Conservation (phyloP, 2,888 invertebrate genomes). For the Oscheius sp. region DNA sequence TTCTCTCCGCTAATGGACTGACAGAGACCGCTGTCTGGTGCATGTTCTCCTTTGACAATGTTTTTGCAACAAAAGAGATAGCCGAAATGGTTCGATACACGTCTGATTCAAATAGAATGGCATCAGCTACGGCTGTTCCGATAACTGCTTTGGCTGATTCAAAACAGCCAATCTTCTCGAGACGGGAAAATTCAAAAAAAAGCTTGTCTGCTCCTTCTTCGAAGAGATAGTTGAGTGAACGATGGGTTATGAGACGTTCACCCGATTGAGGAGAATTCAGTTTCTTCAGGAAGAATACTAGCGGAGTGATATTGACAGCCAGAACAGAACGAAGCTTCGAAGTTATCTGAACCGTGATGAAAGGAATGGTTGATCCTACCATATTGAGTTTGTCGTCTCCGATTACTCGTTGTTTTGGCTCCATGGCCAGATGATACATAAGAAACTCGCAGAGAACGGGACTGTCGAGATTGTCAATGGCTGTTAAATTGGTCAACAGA, state of each 20-base stretch:
- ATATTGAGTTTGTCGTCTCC: not conserved
- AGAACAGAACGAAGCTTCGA: not conserved
- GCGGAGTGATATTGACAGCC: not conserved
- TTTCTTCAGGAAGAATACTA: slow-evolving; percentile 13
- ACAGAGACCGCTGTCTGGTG: slow-evolving; percentile 15
- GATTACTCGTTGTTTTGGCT: not conserved
- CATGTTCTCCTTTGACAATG: slow-evolving; percentile 20
- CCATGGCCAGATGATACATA: slow-evolving; percentile 20
- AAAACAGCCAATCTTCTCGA: slow-evolving; percentile 1
- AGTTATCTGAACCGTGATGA: not conserved
- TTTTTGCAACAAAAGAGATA: slow-evolving; percentile 2
- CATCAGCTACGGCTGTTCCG: slow-evolving; percentile 9
- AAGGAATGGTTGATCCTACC: slow-evolving; percentile 3
- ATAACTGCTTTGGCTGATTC: not conserved
- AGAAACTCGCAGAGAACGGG: slow-evolving; percentile 14
- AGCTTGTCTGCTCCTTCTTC: not conserved
- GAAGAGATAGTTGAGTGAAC: not conserved
- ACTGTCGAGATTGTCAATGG: slow-evolving; percentile 11
- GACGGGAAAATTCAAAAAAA: slow-evolving; percentile 14
- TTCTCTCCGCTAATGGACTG: not conserved
- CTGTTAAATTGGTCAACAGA: slow-evolving; percentile 6
- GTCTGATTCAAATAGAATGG: slow-evolving; percentile 18
- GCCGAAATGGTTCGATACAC: not conserved
- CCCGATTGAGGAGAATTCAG: not conserved
- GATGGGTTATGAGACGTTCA: not conserved